Evolutionary conservation across 2,888 invertebrate genomes (phyloP), one percentile per base, ranked within the genome.

Genomic region (Ypsolopha sequella): DNA sequence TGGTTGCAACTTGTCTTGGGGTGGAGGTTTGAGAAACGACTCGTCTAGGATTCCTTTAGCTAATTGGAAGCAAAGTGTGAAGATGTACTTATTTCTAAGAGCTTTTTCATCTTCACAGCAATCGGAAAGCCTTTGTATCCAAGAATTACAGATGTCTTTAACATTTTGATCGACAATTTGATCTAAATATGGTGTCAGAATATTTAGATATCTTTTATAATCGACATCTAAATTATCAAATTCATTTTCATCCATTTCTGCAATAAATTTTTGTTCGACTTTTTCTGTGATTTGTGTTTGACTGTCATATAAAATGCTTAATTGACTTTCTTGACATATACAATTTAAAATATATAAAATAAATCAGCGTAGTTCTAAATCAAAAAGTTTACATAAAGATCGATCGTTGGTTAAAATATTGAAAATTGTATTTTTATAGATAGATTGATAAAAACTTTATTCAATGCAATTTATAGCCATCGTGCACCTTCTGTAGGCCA

Each of bases 121-220:
- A 44, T 61, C 58, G 0, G 74, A 73, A 0, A 86, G 66, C 53
- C 73, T 73, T 52, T 74, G 66, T n/a, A 86, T 76, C 85, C 85
- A 86, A 3, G 74, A 65, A 51, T 76, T 75, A 55, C 85, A 85
- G 6, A 76, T 62, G 33, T 68, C 62, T 6, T 78, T 74, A 6
- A 73, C 63, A 39, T 76, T 65, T 45, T 69, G 56, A 45, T 82
- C 72, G 2, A 64, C 59, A 8, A 85, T 56, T 54, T 79, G 76
- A 11, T 59, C 62, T 39, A 85, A 58, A 56, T 80, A 76, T 0
- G 81, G 76, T 53, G 71, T 60, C 57, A 85, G 59, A 36, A 85
- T 76, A 64, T 84, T 71, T 50, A 82, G 63, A 54, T 81, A 81
- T 39, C 76, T 66, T 62, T 75, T 80, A 54, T 67, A 85, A 62